These are phyloP conservation scores for Hormiphora californensis DNA, from an alignment of 37 sponge, comb jelly and placozoan genomes.

Conservation along the genomic window DNA sequence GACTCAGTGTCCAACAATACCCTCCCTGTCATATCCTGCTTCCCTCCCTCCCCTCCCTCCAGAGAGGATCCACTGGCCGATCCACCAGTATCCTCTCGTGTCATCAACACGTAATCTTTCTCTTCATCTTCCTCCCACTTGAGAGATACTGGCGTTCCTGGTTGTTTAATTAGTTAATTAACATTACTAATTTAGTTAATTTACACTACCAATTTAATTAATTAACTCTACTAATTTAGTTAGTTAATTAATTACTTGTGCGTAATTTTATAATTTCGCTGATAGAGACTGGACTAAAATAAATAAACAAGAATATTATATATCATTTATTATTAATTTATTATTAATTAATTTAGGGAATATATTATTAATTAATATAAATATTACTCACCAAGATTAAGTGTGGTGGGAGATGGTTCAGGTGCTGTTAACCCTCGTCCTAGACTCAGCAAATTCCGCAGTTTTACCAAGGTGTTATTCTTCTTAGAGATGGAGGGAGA, in stretches of 20 bases:
- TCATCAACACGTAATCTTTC: conserved; percentile 19
- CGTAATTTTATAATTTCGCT: not conserved
- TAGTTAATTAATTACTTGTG: not conserved
- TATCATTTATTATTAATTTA: not conserved
- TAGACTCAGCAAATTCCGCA: not conserved
- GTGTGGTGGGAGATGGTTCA: not conserved
- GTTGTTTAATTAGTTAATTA: not conserved
- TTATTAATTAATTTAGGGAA: not conserved
- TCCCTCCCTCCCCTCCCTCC: not conserved
- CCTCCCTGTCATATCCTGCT: not conserved
- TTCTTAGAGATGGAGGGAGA: not conserved
- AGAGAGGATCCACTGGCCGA: not conserved
- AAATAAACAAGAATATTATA: not conserved
- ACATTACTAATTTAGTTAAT: not conserved
- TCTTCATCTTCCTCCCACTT: conserved; percentile 47
- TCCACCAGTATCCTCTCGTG: not conserved
- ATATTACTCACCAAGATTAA: not conserved
- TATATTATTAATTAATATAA: not conserved
- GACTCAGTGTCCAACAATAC: not conserved
- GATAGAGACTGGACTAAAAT: not conserved
- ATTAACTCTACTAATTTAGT: not conserved
- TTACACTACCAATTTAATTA: not conserved
- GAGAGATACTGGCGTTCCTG: conserved; percentile 11
- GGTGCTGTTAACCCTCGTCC: not conserved
- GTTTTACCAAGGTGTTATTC: not conserved